Evolutionary conservation across 2,797 vertebrate genomes (phyloP).

Genomic region (Melanotaenia maccullochi): DNA sequence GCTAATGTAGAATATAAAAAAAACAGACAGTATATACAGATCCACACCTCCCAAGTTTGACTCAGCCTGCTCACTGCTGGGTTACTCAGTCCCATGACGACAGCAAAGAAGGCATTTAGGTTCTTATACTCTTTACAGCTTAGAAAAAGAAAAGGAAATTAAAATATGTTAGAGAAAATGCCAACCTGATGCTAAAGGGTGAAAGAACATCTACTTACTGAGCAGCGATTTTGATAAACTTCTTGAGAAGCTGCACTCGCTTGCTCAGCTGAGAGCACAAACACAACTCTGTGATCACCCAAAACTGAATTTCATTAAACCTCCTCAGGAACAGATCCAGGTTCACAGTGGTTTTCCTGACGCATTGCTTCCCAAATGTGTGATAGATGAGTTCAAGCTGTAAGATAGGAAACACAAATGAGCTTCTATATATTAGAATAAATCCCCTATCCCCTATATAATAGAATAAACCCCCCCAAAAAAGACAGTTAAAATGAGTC

Average conservation of each 20-base stretch:
- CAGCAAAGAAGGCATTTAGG: slow-evolving; percentile 95
- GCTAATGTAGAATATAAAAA: not conserved
- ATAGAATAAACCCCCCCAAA: no score
- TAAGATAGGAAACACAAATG: slow-evolving; percentile 26
- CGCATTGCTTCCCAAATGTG: slow-evolving; percentile 94
- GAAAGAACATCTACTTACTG: slow-evolving; percentile 87
- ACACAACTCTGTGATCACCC: slow-evolving; percentile 97
- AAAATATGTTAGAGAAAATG: not conserved
- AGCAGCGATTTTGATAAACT: slow-evolving; percentile 98
- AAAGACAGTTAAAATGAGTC: not conserved
- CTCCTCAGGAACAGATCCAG: slow-evolving; percentile 96
- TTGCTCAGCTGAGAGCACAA: slow-evolving; percentile 96
- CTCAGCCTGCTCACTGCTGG: slow-evolving; percentile 94
- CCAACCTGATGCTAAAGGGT: not conserved
- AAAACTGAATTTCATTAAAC: slow-evolving; percentile 99
- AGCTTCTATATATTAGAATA: not conserved
- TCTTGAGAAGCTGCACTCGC: slow-evolving; percentile 97
- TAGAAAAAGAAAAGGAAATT: slow-evolving; percentile 6
- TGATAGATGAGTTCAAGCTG: slow-evolving; percentile 97
- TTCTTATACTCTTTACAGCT: slow-evolving; percentile 99
- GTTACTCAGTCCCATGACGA: slow-evolving; percentile 97
- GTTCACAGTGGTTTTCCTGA: slow-evolving; percentile 96
- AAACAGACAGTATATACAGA: not conserved
- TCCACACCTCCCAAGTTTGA: slow-evolving; percentile 97
- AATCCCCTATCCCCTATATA: not conserved